Evolutionary conservation across 2,888 invertebrate genomes (phyloP).

Genomic region (Aphodius sticticus): DNA sequence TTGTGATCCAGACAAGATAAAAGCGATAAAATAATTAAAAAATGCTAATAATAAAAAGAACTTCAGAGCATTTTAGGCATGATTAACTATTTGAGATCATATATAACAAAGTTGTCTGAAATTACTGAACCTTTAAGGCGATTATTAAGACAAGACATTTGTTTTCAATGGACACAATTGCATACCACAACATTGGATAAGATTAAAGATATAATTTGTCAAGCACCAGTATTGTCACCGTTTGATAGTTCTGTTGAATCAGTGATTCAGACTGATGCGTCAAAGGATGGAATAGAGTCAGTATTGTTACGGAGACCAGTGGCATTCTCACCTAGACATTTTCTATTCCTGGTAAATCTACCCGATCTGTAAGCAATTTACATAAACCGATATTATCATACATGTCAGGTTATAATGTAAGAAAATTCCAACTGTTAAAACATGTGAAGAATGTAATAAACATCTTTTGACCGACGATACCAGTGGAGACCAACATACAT

Average conservation of each 20-base stretch:
- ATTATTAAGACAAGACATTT: conserved; percentile 28
- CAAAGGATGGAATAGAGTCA: conserved; percentile 44
- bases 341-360: conserved; percentile 25
- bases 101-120: conserved; percentile 38
- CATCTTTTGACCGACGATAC: too few relatives aligned
- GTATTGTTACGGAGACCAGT: too few relatives aligned
- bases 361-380: too few relatives aligned
- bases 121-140: conserved; percentile 37
- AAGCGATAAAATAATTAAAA: conserved; percentile 34
- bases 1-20: conserved; percentile 35
- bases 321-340: conserved; percentile 49
- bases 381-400: too few relatives aligned
- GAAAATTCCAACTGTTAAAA: too few relatives aligned
- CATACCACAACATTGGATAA: conserved; percentile 26
- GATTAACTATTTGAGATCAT: conserved; percentile 39
- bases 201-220: conserved; percentile 23
- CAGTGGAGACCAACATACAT: too few relatives aligned
- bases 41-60: conserved; percentile 33
- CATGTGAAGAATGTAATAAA: too few relatives aligned
- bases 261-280: conserved; percentile 27
- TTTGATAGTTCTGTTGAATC: conserved; percentile 18
- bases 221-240: conserved; percentile 14
- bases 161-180: not conserved
- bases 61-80: conserved; percentile 41
- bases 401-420: too few relatives aligned